A percentile compares a stretch with the other conserved stretches of the same genome.
These are phyloP conservation scores for Helobdella robusta DNA, from an alignment of 2,888 invertebrate species.

Conservation along the genomic window DNA sequence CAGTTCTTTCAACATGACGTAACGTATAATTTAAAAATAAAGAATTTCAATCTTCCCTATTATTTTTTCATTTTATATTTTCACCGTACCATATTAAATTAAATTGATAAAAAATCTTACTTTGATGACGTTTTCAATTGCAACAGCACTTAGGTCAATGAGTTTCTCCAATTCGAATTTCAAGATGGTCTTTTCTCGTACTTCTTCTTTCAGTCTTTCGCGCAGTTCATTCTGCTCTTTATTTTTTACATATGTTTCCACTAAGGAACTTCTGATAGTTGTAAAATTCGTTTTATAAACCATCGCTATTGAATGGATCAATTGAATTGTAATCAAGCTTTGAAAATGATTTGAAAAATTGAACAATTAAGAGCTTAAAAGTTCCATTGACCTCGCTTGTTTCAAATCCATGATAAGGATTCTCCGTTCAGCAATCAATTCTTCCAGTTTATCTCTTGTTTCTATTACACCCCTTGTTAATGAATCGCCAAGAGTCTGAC, in stretches of 20 bases:
- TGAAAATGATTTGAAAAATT: too few species aligned
- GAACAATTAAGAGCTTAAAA: too few species aligned
- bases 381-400: not conserved
- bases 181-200: not conserved
- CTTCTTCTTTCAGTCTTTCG: constrained; percentile 10
- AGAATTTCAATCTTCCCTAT: not conserved
- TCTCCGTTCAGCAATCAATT: constrained; percentile 11
- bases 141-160: constrained; percentile 1
- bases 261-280: constrained; percentile 10
- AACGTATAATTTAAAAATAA: not conserved
- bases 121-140: constrained; percentile 15
- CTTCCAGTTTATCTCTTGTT: constrained; percentile 18
- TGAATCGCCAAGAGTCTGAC: constrained; percentile 11
- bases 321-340: too few species aligned
- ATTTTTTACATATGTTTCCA: not conserved
- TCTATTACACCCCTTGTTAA: constrained; percentile 20
- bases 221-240: not conserved
- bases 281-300: too few species aligned
- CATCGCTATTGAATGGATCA: too few species aligned
- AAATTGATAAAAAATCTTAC: not conserved
- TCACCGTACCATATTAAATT: not conserved
- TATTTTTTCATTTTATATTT: not conserved
- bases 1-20: too few species aligned
- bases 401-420: constrained; percentile 11
- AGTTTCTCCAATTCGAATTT: constrained; percentile 17